Conservation (phyloP, 2,113 vertebrate species). For the Gymnogyps californianus region DNA sequence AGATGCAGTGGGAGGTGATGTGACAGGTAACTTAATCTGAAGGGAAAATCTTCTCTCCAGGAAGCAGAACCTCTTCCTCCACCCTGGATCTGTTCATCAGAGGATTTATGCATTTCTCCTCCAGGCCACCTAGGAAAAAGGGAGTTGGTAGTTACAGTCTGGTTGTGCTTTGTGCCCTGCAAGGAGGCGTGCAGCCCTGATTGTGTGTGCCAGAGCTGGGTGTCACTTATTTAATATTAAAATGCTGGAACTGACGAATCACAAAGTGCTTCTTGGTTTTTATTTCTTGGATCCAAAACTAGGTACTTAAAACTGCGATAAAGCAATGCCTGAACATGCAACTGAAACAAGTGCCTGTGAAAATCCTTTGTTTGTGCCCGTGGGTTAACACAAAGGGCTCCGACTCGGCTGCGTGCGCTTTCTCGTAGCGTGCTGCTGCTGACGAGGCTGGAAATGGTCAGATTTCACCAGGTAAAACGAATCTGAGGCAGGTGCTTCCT, state of each 20-base stretch:
- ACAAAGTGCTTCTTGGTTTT: background rate
- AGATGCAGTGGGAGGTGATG: background rate
- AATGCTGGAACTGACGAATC: background rate
- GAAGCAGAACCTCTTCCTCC: background rate
- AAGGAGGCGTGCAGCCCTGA: background rate
- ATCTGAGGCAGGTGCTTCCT: background rate
- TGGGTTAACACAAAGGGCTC: background rate
- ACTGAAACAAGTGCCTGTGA: fast-evolving
- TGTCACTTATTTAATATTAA: background rate
- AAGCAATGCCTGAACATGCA: fast-evolving
- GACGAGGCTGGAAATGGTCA: background rate
- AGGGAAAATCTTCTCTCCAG: background rate
- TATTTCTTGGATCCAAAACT: background rate
- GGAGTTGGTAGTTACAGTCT: background rate
- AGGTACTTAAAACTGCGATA: fast-evolving
- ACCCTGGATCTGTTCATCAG: background rate
- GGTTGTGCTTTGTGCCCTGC: background rate
- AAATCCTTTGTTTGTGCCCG: background rate
- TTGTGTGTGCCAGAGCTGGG: fast-evolving
- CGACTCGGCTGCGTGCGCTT: background rate
- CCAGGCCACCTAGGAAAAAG: background rate
- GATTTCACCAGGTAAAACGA: background rate
- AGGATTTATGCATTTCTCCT: background rate
- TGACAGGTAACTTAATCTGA: background rate
- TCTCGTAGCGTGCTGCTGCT: fast-evolving